Evolutionary conservation across 2,797 vertebrate species (phyloP), one percentile per base, ranked within the genome.

Genomic region (Takifugu rubripes): DNA sequence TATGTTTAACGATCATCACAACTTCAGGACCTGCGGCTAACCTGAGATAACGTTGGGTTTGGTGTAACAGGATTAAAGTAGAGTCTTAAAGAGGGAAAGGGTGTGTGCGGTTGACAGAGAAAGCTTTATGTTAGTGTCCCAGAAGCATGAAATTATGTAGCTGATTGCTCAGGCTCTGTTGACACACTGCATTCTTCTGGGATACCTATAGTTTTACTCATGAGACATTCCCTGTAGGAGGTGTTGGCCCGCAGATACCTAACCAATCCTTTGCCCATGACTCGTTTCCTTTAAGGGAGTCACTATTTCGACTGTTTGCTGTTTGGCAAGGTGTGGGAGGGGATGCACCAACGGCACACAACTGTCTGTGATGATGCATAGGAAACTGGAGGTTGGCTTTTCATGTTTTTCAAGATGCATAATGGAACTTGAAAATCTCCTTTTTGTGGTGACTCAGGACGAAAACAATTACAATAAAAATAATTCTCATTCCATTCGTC

Each of bases 141-240:
- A 1, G 64, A 47, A 53, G 51, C 49, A 17, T 46, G 40, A 49
- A 11, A 31, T 48, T 42, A 54, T 7, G 3, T 16, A 31, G 11
- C 27, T 5, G 24, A 25, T 17, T 52, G 40, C 11, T 12, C 27
- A 17, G 33, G 49, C 49, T 66, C 64, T 55, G 26, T 54, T 74
- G 71, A 59, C 60, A 74, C 43, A 64, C 48, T 36, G 24, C 83
- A 85, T 81, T 78, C 73, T 64, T 63, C 16, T 55, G 57, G 31
- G 42, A 72, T 64, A 68, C 63, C 64, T 17, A 27, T 3, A 54
- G 40, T 56, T 59, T 43, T 29, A 53, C 31, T 51, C 61, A 63
- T 47, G 36, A 61, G 53, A 43, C 25, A 47, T 46, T 25, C 25
- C 48, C 51, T 57, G 16, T 3, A 44, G 14, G 40, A 61, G 64